phyloP scores from a whole-genome alignment of 53 echinoderm and acorn worm species.

The Astropecten irregularis region DNA sequence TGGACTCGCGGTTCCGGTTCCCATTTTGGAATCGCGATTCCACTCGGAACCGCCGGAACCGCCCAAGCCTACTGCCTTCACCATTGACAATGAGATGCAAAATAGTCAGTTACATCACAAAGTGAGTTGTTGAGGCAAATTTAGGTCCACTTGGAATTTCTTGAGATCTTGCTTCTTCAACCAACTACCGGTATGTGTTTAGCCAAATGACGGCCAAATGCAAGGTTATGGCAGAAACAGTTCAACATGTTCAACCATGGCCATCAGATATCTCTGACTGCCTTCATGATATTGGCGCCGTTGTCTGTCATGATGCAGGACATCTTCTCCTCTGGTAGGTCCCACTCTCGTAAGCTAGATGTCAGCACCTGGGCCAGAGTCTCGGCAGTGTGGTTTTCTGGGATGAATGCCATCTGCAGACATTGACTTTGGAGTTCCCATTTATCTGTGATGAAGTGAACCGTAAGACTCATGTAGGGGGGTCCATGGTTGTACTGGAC shows the following conservation, averaged over 20 bases:
- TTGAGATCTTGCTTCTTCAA: background rate
- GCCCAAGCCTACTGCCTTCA: too few species aligned
- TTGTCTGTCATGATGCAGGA: conserved; percentile 48
- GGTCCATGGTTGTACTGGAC: conserved; percentile 46
- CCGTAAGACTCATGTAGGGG: conserved; percentile 49
- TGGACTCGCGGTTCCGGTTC: too few species aligned
- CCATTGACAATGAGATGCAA: too few species aligned
- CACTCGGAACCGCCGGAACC: too few species aligned
- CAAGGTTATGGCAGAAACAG: conserved; percentile 21
- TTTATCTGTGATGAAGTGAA: conserved; percentile 42
- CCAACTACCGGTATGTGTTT: background rate
- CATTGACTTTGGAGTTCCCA: too few species aligned
- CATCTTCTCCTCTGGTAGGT: conserved; percentile 9
- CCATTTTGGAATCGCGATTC: too few species aligned
- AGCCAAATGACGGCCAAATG: background rate
- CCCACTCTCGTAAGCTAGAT: too few species aligned
- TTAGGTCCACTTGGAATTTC: background rate
- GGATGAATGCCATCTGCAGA: too few species aligned
- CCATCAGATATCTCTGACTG: conserved; percentile 12
- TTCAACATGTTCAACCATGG: conserved; percentile 18
- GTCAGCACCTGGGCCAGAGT: too few species aligned
- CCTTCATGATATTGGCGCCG: conserved; percentile 33
- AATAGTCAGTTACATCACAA: too few species aligned
- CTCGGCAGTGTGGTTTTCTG: too few species aligned
- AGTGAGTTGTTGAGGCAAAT: background rate